A percentile compares a stretch with the other conserved stretches of the same genome.
Conservation (phyloP, 2,797 vertebrate genomes). For the Sebastes dallii region DNA sequence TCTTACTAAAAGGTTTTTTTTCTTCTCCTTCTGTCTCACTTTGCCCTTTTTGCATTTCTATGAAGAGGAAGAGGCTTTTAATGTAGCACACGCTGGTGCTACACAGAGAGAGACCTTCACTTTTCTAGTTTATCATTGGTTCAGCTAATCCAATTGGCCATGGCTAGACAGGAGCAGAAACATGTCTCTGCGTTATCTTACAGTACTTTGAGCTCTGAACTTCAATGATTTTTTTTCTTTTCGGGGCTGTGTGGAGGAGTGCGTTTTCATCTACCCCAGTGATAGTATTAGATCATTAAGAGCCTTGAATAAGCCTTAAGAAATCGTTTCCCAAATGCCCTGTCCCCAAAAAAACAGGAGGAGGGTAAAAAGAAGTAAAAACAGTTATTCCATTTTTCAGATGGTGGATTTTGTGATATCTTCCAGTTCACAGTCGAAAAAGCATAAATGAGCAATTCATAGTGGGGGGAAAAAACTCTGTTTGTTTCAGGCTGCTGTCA, state of each 20-base stretch:
- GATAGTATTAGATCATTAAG: conserved; percentile 65
- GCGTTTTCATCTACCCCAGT: conserved; percentile 63
- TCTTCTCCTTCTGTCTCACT: conserved; percentile 19
- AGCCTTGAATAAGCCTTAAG: conserved; percentile 62
- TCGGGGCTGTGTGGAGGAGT: conserved; percentile 29
- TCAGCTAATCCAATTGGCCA: conserved; percentile 77
- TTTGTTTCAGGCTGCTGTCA: conserved; percentile 38
- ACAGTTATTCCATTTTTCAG: conserved; percentile 34
- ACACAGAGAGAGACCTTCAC: conserved; percentile 59
- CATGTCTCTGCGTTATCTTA: conserved; percentile 60
- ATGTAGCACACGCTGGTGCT: conserved; percentile 57
- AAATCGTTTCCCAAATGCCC: conserved; percentile 50
- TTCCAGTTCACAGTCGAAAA: conserved; percentile 15
- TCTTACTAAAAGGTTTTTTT: conserved; percentile 52
- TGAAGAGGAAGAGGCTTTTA: conserved; percentile 59
- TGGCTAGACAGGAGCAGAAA: conserved; percentile 61
- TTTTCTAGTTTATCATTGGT: conserved; percentile 65
- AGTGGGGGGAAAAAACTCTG: not conserved
- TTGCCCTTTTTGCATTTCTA: conserved; percentile 53
- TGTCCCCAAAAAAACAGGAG: conserved; percentile 38
- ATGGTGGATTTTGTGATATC: conserved; percentile 37
- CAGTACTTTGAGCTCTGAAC: conserved; percentile 59
- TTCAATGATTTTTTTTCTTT: conserved; percentile 59
- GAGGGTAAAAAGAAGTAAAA: conserved; percentile 32
- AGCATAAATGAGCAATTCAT: conserved; percentile 19